Base-by-base conservation (phyloP, 2,113 vertebrate species). In the Sander vitreus region DNA sequence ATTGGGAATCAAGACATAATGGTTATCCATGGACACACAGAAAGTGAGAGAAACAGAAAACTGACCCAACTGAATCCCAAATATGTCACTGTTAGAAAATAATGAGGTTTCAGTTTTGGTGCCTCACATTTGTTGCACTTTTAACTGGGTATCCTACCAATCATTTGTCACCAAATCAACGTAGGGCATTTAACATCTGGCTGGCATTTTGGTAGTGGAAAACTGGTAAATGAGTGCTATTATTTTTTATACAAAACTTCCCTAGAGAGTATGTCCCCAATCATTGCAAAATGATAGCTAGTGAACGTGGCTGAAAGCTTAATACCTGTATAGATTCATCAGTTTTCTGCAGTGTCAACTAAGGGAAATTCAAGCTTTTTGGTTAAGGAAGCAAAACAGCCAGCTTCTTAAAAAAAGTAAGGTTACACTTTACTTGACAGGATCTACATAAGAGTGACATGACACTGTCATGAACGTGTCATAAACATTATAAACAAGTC, bases 1-100 rank as follows among this genome's bases (percentile, higher is more conserved):
- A 90, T 87, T 86, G 81, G 78, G 36, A 80, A 80, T 90, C 25
- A 77, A 86, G 85, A 73, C 54, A 23, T 54, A 48, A 47, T 55
- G 45, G 23, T 83, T 78, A 86, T 80, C 67, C 73, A 21, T 27
- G 25, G 45, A 74, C 73, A 74, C 15, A 55, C 51, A 78, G 43
- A 78, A 68, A 70, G 80, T 65, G n/a, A 79, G 23, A n/a, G n/a
- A n/a, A n/a, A n/a, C n/a, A n/a, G n/a, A 50, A 80, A 85, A 85
- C 47, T 70, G 79, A 84, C 74, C 84, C 25, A 71, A 62, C 53
- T 68, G 50, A 80, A 75, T 73, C 80, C 78, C 63, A 53, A 86
- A 90, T 21, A 67, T 85, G 83, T 81, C 76, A 85, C 65, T 76
- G 73, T 57, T 50, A 13, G 25, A 76, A 76, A 87, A 85, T 84